These are phyloP conservation scores for Clistopyga incitator DNA, from an alignment of 2,888 invertebrate genomes.

Conservation along the genomic window DNA sequence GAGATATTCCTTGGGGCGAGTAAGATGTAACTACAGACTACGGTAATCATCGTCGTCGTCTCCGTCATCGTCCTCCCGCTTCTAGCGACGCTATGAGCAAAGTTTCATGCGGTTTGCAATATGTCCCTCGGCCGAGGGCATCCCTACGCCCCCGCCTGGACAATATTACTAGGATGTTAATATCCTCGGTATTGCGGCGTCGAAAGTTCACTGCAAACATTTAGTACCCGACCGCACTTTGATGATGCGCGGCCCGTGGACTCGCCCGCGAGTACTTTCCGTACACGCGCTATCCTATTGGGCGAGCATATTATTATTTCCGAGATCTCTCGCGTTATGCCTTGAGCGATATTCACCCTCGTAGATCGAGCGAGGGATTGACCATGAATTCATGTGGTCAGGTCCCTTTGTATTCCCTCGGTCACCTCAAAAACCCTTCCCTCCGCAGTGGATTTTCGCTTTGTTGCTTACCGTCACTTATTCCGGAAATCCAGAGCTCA, in stretches of 20 bases:
- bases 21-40: conserved; percentile 25
- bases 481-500: neutral
- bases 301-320: conserved; percentile 45
- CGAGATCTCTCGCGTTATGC: conserved; percentile 39
- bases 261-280: conserved; percentile 28
- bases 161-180: conserved; percentile 82
- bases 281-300: conserved; percentile 29
- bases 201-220: conserved; percentile 74
- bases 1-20: conserved; percentile 20
- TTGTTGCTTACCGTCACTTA: conserved; percentile 61
- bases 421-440: conserved; percentile 76
- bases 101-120: conserved; percentile 82
- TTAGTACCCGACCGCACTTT: conserved; percentile 56
- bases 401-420: conserved; percentile 72
- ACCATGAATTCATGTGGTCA: conserved; percentile 60
- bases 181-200: conserved; percentile 77
- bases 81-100: conserved; percentile 78
- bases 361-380: conserved; percentile 8
- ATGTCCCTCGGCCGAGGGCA: conserved; percentile 70
- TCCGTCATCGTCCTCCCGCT: conserved; percentile 11
- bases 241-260: conserved; percentile 49
- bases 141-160: conserved; percentile 74
- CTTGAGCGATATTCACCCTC: conserved; percentile 8
- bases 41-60: conserved; percentile 16
- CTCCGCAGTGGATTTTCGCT: conserved; percentile 70